Evolutionary conservation across 2,888 invertebrate species (phyloP), one percentile per base, ranked within the genome.

Genomic region (Acronicta alni): DNA sequence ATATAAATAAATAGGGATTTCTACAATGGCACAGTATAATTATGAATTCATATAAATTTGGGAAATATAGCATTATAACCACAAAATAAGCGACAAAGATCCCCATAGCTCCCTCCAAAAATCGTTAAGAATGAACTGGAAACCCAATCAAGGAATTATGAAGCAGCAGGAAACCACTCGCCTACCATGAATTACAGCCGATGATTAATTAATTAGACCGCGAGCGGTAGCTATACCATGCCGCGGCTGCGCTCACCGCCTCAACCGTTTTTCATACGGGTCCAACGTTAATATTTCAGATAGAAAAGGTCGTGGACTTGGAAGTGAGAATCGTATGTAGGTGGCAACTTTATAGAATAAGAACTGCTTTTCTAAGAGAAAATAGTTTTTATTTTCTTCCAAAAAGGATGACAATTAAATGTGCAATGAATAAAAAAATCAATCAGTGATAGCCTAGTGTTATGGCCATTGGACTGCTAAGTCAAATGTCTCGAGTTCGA

Each of bases 211-310:
- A 67, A 75, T 77, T 42, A 55, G 56, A 71, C 74, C 77, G 43
- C 67, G 64, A 65, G 66, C 58, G 71, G 57, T 60, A 45, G 63
- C 57, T 65, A 69, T 65, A 72, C 49, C 42, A 42, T 47, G 66
- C 64, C 54, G 63, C 56, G 69, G 63, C 57, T 64, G 47, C 53
- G 56, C 67, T 54, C 57, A 58, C 67, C 62, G 55, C 62, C 68
- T 64, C 68, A 39, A 58, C 67, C 71, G 75, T 79, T 79, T 80
- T 78, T 82, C 78, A 77, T 74, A 67, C 57, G 55, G 67, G 60
- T 54, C 59, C 64, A 61, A 68, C 68, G 64, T 80, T 77, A 77
- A 82, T 82, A 77, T 77, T 82, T 81, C 66, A 81, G 60, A 52
- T 61, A 48, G 66, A 63, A 72, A 76, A 75, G 75, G 75, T 70